Conservation (phyloP, 1,140 invertebrate species). For the Ostrea denselamellosa region DNA sequence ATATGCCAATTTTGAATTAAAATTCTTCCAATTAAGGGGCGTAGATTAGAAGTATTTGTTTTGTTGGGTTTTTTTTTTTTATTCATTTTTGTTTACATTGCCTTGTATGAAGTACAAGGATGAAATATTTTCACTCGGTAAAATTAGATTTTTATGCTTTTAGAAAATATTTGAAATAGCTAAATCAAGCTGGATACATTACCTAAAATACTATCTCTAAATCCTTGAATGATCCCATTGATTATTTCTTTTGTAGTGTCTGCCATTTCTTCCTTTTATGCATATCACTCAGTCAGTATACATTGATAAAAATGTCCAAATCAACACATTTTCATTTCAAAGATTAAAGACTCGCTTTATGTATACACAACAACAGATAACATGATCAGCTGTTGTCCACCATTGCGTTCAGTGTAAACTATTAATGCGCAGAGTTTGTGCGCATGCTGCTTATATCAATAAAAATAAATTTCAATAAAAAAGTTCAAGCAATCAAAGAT, state of each 20-base stretch:
- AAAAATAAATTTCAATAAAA: background rate
- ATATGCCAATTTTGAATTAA: too few species aligned
- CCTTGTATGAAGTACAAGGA: too few species aligned
- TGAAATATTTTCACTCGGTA: too few species aligned
- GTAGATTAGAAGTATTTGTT: too few species aligned
- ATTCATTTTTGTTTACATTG: too few species aligned
- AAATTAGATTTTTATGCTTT: too few species aligned
- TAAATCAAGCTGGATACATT: too few species aligned
- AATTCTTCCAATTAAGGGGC: too few species aligned
- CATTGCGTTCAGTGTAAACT: background rate
- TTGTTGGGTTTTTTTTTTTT: too few species aligned
- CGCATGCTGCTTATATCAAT: slow-evolving; percentile 42
- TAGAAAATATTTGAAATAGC: too few species aligned
- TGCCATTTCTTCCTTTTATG: slow-evolving; percentile 29
- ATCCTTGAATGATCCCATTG: slow-evolving; percentile 47
- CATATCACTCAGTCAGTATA: background rate
- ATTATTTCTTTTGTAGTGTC: slow-evolving; percentile 47
- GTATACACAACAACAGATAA: background rate
- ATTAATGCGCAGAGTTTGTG: slow-evolving; percentile 40
- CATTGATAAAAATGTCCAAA: background rate
- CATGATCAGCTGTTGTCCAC: background rate
- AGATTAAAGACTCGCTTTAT: background rate
- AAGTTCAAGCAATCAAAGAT: background rate
- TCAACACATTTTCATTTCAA: background rate
- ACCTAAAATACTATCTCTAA: slow-evolving; percentile 51